Percentiles rank a stretch among this genome's conserved stretches.
These are phyloP conservation scores for Zoanthus sociatus DNA, from an alignment of 92 coral and sea anemone genomes.

Conservation along the genomic window DNA sequence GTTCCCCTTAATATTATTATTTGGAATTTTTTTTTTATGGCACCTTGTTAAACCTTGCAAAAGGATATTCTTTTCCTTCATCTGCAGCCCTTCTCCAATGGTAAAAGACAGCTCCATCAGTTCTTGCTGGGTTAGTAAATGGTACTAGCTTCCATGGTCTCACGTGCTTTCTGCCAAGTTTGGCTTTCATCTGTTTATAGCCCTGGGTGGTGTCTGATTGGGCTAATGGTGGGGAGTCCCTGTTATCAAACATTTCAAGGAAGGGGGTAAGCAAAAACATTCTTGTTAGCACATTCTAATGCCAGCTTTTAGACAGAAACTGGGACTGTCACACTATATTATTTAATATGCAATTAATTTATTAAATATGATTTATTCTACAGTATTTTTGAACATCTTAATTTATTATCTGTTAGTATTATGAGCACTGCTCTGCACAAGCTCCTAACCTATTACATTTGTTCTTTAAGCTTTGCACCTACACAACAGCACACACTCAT, in stretches of 20 bases:
- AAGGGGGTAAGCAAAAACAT: no score
- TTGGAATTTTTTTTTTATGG: neutral
- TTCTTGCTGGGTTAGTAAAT: conserved; percentile 93
- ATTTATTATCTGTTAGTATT: no score
- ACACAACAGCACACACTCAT: no score
- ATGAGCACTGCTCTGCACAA: no score
- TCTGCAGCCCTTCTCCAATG: conserved; percentile 98
- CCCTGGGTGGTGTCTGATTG: conserved; percentile 91
- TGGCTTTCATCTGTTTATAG: conserved; percentile 97
- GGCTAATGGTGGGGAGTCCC: conserved; percentile 94
- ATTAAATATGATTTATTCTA: no score
- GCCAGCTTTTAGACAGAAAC: no score
- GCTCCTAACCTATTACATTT: no score
- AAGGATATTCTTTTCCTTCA: conserved; percentile 94
- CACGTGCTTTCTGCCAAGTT: conserved; percentile 91
- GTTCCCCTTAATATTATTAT: neutral
- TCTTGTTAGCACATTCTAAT: no score
- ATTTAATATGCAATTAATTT: no score
- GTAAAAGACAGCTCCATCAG: conserved; percentile 85
- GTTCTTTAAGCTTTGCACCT: no score
- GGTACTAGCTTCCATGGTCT: conserved; percentile 94
- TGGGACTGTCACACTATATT: no score
- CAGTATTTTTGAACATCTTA: no score
- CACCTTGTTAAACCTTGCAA: conserved; percentile 99
- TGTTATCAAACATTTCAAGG: neutral